Evolutionary conservation across 2,888 invertebrate species (phyloP), one percentile per base, ranked within the genome.

Genomic region (Ophioninae sp.): DNA sequence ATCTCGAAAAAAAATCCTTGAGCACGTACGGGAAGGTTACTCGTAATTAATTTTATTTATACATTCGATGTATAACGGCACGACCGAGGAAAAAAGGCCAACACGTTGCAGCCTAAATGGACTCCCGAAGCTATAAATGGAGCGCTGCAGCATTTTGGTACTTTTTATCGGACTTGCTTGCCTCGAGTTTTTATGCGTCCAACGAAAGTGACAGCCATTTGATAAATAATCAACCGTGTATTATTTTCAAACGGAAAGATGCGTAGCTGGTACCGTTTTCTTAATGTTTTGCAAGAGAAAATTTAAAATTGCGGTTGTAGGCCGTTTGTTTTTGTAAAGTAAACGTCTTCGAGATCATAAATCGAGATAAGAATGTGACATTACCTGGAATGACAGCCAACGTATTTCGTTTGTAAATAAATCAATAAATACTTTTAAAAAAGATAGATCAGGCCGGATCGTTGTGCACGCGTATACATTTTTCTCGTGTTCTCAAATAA

Each of bases 1-100:
- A 67, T 74, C 30, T 63, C 13, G 23, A 59, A 13, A 20, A 41
- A 41, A 41, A 7, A 41, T 41, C 44, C 20, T 51, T 17, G 17
- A 69, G 13, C 30, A 7, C 17, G 39, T 30, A n/a, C 23, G 56
- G 13, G 22, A 17, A 65, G 2, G 22, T 7, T 30, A 64, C 56
- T 65, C 37, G 63, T 65, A 75, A 56, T 23, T 37, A 71, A 51
- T 71, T 20, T 71, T 71, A 71, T 71, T 71, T 78, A 56, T 64
- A 51, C 63, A 37, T 22, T 58, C 71, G 23, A 71, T 78, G 71
- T 51, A 51, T 51, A 51, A 51, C 51, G 51, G 17, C 51, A 17
- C 51, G 0, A 13, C 13, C 51, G 51, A 51, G 51, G 17, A 51
- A 51, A 9, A 51, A 51, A 51, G 51, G 13, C 17, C 51, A 17